Evolutionary conservation across 1,140 invertebrate genomes (phyloP).

Genomic region (Philopotamus ludificatus): DNA sequence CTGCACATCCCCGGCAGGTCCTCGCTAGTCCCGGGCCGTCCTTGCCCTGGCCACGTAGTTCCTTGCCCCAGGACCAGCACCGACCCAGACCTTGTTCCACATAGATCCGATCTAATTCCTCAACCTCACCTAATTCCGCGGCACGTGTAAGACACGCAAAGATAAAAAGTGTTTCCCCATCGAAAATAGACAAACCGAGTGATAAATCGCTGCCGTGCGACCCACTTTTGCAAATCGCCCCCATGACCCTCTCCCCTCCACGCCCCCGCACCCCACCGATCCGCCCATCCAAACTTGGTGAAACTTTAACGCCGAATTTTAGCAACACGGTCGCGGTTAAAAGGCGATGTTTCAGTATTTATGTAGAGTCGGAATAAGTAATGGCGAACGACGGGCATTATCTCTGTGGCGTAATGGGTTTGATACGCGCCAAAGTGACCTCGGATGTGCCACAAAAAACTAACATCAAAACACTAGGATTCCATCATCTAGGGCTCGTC

Average conservation of each 20-base stretch:
- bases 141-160: slow-evolving; percentile 17
- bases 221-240: neutral
- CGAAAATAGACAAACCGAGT: slow-evolving; percentile 22
- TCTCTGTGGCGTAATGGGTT: neutral
- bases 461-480: no score
- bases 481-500: no score
- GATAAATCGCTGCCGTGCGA: slow-evolving; percentile 6
- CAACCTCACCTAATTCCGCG: slow-evolving; percentile 9
- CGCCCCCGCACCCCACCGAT: no score
- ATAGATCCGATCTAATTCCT: slow-evolving; percentile 23
- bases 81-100: slow-evolving; percentile 26
- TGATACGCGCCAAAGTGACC: neutral
- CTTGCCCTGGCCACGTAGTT: slow-evolving; percentile 9
- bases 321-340: neutral
- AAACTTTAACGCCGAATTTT: slow-evolving; percentile 12
- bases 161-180: slow-evolving; percentile 21
- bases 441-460: slow-evolving; percentile 1
- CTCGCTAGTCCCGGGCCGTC: neutral
- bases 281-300: no score
- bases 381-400: neutral
- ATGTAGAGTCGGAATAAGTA: neutral
- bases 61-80: neutral
- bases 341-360: no score
- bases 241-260: neutral
- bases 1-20: no score